These are phyloP conservation scores for Musca vetustissima DNA, from an alignment of 1,140 invertebrate genomes.

Conservation along the genomic window DNA sequence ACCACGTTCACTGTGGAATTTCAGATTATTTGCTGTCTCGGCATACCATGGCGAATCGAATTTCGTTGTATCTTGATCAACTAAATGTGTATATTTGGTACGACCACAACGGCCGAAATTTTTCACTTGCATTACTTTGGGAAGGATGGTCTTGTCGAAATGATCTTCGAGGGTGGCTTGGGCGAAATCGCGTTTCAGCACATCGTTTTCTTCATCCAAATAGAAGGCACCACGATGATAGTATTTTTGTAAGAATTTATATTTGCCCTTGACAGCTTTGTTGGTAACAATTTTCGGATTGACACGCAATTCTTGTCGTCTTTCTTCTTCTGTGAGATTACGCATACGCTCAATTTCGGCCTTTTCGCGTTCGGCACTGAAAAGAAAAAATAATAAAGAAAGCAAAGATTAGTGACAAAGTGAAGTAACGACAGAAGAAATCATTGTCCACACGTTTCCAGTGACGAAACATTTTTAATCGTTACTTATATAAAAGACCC, in stretches of 20 bases:
- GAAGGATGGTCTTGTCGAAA: slow-evolving; percentile 97
- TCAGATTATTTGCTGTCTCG: slow-evolving; percentile 80
- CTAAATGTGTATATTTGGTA: slow-evolving; percentile 98
- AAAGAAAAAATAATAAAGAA: too few species aligned
- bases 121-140: slow-evolving; percentile 99
- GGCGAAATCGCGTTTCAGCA: slow-evolving; percentile 94
- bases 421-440: too few species aligned
- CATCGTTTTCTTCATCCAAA: slow-evolving; percentile 90
- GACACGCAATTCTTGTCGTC: slow-evolving; percentile 81
- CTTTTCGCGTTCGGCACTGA: slow-evolving; percentile 79
- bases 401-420: too few species aligned
- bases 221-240: slow-evolving; percentile 99
- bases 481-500: too few species aligned
- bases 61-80: slow-evolving; percentile 98
- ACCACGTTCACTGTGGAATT: slow-evolving; percentile 86
- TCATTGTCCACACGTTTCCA: too few species aligned
- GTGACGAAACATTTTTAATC: too few species aligned
- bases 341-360: slow-evolving; percentile 88
- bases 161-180: slow-evolving; percentile 98
- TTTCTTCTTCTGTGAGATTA: slow-evolving; percentile 96
- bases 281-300: slow-evolving; percentile 95
- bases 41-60: slow-evolving; percentile 97
- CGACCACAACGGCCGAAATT: slow-evolving; percentile 98
- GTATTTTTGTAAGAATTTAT: slow-evolving; percentile 99
- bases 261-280: slow-evolving; percentile 96